These are phyloP conservation scores for Seriola dumerili DNA, from an alignment of 2,113 vertebrate species.

Conservation along the genomic window DNA sequence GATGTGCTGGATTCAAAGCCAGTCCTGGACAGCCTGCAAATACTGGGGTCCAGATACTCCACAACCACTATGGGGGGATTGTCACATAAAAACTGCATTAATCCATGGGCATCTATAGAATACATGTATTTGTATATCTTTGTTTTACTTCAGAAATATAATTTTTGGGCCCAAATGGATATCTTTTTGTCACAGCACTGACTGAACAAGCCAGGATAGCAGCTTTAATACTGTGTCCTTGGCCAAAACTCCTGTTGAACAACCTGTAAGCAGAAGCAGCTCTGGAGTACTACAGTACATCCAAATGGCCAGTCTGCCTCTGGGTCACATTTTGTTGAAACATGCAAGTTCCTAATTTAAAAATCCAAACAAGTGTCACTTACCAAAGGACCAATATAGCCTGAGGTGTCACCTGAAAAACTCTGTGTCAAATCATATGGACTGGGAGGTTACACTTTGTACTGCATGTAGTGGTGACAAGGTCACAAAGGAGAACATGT, in stretches of 20 bases:
- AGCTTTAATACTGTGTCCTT: slow-evolving; percentile 2
- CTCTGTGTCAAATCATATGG: slow-evolving; percentile 8
- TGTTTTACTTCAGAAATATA: not conserved
- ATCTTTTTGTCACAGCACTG: not conserved
- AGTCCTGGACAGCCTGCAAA: no score
- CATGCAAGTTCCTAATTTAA: slow-evolving; percentile 26
- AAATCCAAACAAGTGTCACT: slow-evolving; percentile 10
- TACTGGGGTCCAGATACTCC: no score
- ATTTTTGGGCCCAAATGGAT: no score
- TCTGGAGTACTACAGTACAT: slow-evolving; percentile 10
- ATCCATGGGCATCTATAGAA: no score
- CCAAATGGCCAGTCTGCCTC: slow-evolving; percentile 31
- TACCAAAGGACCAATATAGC: not conserved
- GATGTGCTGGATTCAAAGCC: no score
- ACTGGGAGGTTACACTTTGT: not conserved
- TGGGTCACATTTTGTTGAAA: slow-evolving; percentile 22
- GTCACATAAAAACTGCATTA: no score
- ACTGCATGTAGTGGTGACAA: not conserved
- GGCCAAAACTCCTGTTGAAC: slow-evolving; percentile 20
- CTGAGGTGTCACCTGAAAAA: not conserved
- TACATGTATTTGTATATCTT: no score
- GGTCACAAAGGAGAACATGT: not conserved
- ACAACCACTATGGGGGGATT: no score
- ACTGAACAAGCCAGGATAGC: slow-evolving; percentile 17
- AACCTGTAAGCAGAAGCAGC: slow-evolving; percentile 4